Percentiles rank a stretch among this genome's conserved stretches.
Evolutionary conservation across 2,888 invertebrate species (phyloP).

Genomic region (Acronicta aceris): DNA sequence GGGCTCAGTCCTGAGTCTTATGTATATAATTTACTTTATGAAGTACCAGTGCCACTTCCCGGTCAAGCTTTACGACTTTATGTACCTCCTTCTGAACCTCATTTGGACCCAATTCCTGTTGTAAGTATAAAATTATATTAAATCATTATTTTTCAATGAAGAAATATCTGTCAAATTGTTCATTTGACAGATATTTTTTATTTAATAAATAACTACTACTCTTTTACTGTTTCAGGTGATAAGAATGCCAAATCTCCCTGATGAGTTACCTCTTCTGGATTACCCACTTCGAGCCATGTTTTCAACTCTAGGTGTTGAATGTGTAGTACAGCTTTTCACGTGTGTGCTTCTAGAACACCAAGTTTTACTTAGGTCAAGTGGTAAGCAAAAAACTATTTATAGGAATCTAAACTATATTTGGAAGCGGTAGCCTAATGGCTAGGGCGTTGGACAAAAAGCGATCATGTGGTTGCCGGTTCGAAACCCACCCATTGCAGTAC

Average conservation of each 20-base stretch:
- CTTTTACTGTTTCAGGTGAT: conserved; percentile 86
- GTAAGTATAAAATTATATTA: conserved; percentile 71
- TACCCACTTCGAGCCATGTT: conserved; percentile 97
- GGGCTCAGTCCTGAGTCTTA: conserved; percentile 96
- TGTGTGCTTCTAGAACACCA: conserved; percentile 99
- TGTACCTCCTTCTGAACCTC: conserved; percentile 92
- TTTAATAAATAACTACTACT: too few species aligned
- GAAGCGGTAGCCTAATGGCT: too few species aligned
- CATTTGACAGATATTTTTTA: too few species aligned
- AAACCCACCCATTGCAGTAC: too few species aligned
- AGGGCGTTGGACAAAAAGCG: too few species aligned
- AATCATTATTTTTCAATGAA: not conserved
- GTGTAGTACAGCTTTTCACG: conserved; percentile 97
- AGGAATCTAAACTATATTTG: not conserved
- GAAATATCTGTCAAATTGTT: too few species aligned
- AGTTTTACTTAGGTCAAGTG: conserved; percentile 97
- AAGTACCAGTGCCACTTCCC: conserved; percentile 96
- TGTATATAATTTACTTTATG: conserved; percentile 98
- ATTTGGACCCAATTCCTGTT: conserved; percentile 90
- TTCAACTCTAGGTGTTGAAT: conserved; percentile 96
- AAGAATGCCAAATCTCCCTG: conserved; percentile 93
- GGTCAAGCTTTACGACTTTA: conserved; percentile 95
- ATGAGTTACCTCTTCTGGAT: conserved; percentile 98
- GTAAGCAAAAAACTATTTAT: conserved; percentile 83
- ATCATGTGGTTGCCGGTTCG: too few species aligned